Evolutionary conservation across 2,113 vertebrate species (phyloP), one percentile per base, ranked within the genome.

Genomic region (Indicator maculatus): DNA sequence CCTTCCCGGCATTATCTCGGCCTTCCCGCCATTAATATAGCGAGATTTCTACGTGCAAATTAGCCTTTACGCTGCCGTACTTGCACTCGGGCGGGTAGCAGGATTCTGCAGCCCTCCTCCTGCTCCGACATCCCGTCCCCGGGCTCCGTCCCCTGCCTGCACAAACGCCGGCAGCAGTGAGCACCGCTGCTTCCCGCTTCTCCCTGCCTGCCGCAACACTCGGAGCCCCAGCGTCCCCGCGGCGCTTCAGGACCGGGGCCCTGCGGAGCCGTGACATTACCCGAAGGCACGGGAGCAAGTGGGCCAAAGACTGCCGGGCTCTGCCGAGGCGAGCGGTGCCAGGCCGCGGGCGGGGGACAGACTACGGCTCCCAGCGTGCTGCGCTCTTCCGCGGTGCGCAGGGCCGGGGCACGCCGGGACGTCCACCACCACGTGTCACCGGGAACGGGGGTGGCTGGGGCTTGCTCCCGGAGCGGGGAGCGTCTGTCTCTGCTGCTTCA

Each of bases 401-500:
- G 6, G 7, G 0, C 18, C 19, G 27, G 45, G 83, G 85, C 78
- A 75, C 4, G 83, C 88, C 9, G 90, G 90, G 93, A 84, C 8
- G 26, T 0, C 16, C 2, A 4, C 27, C 28, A 3, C 6, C 13
- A 0, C 6, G 14, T 14, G 18, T 33, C 19, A 3, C 5, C 31
- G 31, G 31, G 19, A 23, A 23, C 11, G 47, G 47, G 20, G 21
- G 8, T 23, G 21, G 11, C 21, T 5, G 20, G 21, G 21, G 47
- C 6, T 24, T 26, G 13, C 23, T 23, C 50, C 6, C 50, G 3
- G 27, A 0, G 5, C 0, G 0, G 1, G 17, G 3, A 3, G 4
- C 0, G 1, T 0, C 0, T 5, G 41, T 1, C 2, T 2, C 3
- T 4, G 64, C 12, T 38, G 9, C 2, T 0, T 21, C 1, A 0